These are phyloP conservation scores for Schmidtea mediterranea DNA, from an alignment of 1,140 invertebrate species.

Conservation along the genomic window DNA sequence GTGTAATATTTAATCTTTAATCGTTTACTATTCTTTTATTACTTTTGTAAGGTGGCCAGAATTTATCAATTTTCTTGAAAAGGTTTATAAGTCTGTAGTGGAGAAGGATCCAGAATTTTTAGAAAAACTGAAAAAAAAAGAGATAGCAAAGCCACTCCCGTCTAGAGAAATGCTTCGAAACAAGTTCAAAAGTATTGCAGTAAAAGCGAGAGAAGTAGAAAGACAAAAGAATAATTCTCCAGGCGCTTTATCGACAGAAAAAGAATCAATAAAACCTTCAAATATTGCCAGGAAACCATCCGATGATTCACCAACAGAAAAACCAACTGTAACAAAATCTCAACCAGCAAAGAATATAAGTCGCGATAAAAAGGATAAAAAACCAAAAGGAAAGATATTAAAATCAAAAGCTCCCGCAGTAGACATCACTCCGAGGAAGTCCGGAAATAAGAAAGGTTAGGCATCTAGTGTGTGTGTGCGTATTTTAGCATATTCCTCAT, in stretches of 20 bases:
- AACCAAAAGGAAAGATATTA: too few species aligned
- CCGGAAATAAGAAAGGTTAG: background rate
- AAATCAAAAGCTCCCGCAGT: background rate
- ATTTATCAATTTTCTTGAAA: slow-evolving; percentile 15
- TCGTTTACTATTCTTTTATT: too few species aligned
- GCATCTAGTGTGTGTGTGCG: too few species aligned
- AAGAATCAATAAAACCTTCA: background rate
- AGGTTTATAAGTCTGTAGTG: slow-evolving; percentile 10
- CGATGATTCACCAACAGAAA: background rate
- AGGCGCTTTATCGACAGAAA: background rate
- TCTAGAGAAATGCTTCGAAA: background rate
- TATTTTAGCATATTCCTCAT: too few species aligned
- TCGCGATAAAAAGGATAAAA: too few species aligned
- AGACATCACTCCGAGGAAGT: background rate
- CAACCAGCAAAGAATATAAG: background rate
- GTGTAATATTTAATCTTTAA: too few species aligned
- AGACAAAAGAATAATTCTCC: background rate
- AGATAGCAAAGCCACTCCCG: background rate
- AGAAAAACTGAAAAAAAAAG: background rate
- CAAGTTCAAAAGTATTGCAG: background rate
- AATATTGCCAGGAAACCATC: background rate
- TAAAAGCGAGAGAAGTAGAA: background rate
- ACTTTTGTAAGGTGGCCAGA: slow-evolving; percentile 19
- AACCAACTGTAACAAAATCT: background rate
- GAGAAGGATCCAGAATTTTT: background rate